phyloP scores from a whole-genome alignment of 2,888 invertebrate species.

The Leptopilina myrica region DNA sequence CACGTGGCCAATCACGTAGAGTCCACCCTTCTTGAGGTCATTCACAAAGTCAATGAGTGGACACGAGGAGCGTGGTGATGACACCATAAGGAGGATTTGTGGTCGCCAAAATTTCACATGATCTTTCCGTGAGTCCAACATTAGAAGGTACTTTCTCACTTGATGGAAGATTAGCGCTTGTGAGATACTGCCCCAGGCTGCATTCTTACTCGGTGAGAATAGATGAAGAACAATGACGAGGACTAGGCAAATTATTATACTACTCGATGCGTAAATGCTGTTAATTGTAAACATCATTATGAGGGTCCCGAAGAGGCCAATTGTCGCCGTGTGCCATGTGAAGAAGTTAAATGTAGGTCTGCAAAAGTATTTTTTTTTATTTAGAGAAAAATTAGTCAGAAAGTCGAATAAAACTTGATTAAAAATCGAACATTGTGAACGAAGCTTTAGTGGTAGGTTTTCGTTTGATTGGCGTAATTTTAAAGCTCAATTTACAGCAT shows the following conservation, averaged over 20 bases:
- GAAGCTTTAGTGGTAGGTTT: no score
- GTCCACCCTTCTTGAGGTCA: conserved; percentile 95
- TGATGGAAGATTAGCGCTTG: conserved; percentile 99
- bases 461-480: no score
- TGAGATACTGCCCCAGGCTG: conserved; percentile 97
- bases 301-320: conserved; percentile 90
- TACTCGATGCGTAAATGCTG: conserved; percentile 91
- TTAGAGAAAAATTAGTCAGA: neutral
- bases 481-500: no score
- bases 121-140: conserved; percentile 96
- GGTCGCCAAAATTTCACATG: conserved; percentile 99
- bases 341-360: conserved; percentile 98
- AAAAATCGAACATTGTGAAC: no score
- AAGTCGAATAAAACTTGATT: no score
- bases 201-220: conserved; percentile 88
- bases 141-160: conserved; percentile 96
- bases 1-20: conserved; percentile 93
- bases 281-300: conserved; percentile 97
- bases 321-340: conserved; percentile 93
- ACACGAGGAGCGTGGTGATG: conserved; percentile 92
- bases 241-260: conserved; percentile 90
- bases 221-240: conserved; percentile 93
- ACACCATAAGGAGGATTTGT: conserved; percentile 94
- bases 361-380: conserved; percentile 49
- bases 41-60: conserved; percentile 98